phyloP scores from a whole-genome alignment of 1,140 invertebrate genomes.

The Aphelenchoides besseyi region DNA sequence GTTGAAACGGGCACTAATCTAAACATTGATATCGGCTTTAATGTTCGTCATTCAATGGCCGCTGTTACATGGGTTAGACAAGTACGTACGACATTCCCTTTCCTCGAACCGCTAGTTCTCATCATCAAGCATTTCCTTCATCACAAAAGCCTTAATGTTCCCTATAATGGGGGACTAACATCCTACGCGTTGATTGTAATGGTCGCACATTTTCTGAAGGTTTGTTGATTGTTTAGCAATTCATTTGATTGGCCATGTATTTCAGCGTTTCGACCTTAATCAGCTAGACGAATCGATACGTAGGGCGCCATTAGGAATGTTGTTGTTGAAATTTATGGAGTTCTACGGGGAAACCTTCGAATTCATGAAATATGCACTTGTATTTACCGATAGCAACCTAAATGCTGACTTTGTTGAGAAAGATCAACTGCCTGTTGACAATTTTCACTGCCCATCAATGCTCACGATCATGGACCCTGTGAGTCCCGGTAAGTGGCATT shows the following conservation, averaged over 20 bases:
- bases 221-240: conserved; percentile 59
- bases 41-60: background rate
- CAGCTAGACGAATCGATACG: conserved; percentile 63
- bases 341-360: conserved; percentile 94
- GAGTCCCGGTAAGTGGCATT: conserved; percentile 18
- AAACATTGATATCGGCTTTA: conserved; percentile 44
- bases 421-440: conserved; percentile 66
- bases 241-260: background rate
- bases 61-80: conserved; percentile 32
- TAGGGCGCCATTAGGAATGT: conserved; percentile 80
- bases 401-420: conserved; percentile 79
- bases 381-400: conserved; percentile 87
- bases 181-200: conserved; percentile 97
- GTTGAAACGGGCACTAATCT: conserved; percentile 32
- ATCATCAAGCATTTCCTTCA: conserved; percentile 63
- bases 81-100: conserved; percentile 18
- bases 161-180: conserved; percentile 95
- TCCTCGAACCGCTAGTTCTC: conserved; percentile 39
- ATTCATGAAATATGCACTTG: conserved; percentile 85
- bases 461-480: conserved; percentile 97
- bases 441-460: conserved; percentile 72
- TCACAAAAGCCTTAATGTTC: conserved; percentile 94
- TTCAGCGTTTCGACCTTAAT: conserved; percentile 21
- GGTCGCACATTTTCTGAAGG: conserved; percentile 94
- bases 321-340: conserved; percentile 95